Percentiles rank a stretch among this genome's conserved stretches.
Evolutionary conservation across 2,888 invertebrate species (phyloP).

Genomic region (Ypsolopha sequella): DNA sequence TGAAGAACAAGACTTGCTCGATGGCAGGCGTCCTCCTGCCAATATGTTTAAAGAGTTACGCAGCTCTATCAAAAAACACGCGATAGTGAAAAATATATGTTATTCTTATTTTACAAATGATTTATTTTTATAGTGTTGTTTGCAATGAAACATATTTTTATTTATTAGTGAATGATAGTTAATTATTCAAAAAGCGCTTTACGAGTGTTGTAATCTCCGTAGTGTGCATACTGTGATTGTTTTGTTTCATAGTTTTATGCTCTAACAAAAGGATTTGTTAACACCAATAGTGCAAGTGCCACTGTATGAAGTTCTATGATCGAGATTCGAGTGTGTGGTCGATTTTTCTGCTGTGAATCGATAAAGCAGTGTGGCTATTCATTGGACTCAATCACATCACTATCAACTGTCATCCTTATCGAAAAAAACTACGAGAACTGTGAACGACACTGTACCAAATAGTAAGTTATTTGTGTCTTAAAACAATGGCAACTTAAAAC

Average conservation of each 20-base stretch:
- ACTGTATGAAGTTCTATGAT: conserved; percentile 35
- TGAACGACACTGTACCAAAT: conserved; percentile 65
- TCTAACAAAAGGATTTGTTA: conserved; percentile 21
- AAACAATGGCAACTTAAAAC: background rate
- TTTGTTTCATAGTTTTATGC: conserved; percentile 52
- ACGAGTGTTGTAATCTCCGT: conserved; percentile 47
- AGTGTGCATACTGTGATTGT: conserved; percentile 59
- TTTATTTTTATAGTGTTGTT: conserved; percentile 66
- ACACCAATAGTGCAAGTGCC: conserved; percentile 42
- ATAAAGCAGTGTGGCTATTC: conserved; percentile 38
- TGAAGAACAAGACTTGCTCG: conserved; percentile 69
- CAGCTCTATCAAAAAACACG: conserved; percentile 60
- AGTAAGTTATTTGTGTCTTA: conserved; percentile 37
- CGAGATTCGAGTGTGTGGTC: conserved; percentile 36
- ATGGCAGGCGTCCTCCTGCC: conserved; percentile 67
- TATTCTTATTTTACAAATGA: conserved; percentile 57
- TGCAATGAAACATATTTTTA: conserved; percentile 56
- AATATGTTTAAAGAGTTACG: conserved; percentile 63
- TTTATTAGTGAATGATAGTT: conserved; percentile 67
- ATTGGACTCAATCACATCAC: conserved; percentile 41
- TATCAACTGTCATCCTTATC: conserved; percentile 50
- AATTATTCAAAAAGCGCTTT: conserved; percentile 56
- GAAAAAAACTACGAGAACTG: conserved; percentile 58
- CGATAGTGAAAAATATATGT: conserved; percentile 65
- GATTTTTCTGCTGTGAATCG: conserved; percentile 43